Evolutionary conservation across 2,797 vertebrate species (phyloP).

Genomic region (Morelia viridis): DNA sequence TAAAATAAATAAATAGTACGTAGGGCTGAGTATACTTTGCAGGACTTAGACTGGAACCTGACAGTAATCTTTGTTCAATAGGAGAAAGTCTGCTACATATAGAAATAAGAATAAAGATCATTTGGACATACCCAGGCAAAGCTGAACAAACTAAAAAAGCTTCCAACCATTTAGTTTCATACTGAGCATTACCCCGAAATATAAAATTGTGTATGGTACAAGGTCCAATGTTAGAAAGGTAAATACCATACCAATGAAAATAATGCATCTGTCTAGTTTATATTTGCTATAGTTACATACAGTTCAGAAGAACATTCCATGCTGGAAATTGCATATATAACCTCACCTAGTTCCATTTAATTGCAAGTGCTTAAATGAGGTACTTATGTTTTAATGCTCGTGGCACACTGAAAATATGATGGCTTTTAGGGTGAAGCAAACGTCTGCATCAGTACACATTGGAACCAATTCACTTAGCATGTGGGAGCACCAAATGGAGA

Average conservation of each 20-base stretch:
- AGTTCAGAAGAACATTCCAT: neutral
- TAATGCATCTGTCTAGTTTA: neutral
- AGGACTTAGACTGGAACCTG: neutral
- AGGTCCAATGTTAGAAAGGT: neutral
- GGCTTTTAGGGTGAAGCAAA: constrained; percentile 53
- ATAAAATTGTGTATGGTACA: neutral
- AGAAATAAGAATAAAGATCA: neutral
- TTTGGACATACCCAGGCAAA: neutral
- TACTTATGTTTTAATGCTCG: constrained; percentile 50
- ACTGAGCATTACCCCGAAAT: neutral
- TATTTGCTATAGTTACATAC: neutral
- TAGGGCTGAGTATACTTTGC: neutral
- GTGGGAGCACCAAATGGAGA: constrained; percentile 67
- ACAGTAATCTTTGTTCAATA: neutral
- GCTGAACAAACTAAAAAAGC: neutral
- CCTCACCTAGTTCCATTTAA: neutral
- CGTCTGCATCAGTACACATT: constrained; percentile 50
- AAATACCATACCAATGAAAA: neutral
- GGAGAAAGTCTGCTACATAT: neutral
- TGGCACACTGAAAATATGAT: constrained; percentile 41
- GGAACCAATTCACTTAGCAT: constrained; percentile 65
- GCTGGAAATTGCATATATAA: neutral
- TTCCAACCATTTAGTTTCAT: neutral
- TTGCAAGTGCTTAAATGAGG: constrained; percentile 31
- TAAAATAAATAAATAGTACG: neutral